Evolutionary conservation across 2,888 invertebrate species (phyloP).

Genomic region (Tyria jacobaeae): DNA sequence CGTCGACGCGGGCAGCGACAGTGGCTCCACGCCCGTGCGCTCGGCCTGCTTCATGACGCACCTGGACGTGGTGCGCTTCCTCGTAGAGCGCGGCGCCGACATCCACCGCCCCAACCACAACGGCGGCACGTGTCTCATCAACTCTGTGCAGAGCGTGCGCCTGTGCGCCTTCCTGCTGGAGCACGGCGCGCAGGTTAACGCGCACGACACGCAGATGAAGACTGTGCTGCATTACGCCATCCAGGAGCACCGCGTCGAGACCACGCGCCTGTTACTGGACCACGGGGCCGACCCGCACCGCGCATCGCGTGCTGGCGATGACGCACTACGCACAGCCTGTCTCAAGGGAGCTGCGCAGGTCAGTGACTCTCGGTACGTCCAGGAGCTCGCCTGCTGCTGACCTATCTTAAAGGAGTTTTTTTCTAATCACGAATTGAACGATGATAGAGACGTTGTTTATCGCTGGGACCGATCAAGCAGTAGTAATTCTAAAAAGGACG

Average conservation of each 20-base stretch:
- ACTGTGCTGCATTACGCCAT: slow-evolving; percentile 98
- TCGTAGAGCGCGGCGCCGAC: slow-evolving; percentile 93
- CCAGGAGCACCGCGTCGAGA: slow-evolving; percentile 91
- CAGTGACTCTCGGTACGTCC: not conserved
- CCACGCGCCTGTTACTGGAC: slow-evolving; percentile 92
- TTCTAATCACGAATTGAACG: too few relatives aligned
- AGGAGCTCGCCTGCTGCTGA: too few relatives aligned
- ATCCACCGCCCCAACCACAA: slow-evolving; percentile 94
- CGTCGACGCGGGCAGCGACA: slow-evolving; percentile 95
- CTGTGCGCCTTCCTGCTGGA: slow-evolving; percentile 93
- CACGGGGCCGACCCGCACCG: slow-evolving; percentile 93
- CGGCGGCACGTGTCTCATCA: slow-evolving; percentile 97
- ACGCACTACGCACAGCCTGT: slow-evolving; percentile 95
- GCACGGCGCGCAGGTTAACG: slow-evolving; percentile 93
- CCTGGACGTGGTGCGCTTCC: slow-evolving; percentile 90
- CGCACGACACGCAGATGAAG: slow-evolving; percentile 95
- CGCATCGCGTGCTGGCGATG: slow-evolving; percentile 93
- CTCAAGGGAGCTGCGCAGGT: slow-evolving; percentile 88
- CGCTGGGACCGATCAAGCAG: too few relatives aligned
- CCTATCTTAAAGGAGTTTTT: too few relatives aligned
- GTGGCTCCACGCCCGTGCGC: slow-evolving; percentile 95
- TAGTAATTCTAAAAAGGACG: too few relatives aligned
- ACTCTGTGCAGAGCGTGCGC: slow-evolving; percentile 94
- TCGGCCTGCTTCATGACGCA: slow-evolving; percentile 98
- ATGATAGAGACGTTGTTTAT: too few relatives aligned